phyloP scores from a whole-genome alignment of 2,797 vertebrate genomes.

The Siniperca scherzeri region DNA sequence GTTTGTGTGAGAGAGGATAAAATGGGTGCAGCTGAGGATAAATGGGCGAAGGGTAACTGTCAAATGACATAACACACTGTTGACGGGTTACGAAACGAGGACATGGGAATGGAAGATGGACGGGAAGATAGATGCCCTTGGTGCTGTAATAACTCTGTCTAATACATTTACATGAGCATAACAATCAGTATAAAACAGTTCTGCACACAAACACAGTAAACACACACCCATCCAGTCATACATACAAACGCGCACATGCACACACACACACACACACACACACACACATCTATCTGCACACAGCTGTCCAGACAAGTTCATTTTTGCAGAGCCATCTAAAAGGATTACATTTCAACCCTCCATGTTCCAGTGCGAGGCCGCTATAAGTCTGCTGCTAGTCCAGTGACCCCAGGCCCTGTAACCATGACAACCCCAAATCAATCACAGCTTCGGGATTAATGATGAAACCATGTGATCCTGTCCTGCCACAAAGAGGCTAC shows the following conservation, averaged over 20 bases:
- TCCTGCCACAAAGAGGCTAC: slow-evolving; percentile 61
- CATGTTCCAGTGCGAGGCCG: slow-evolving; percentile 45
- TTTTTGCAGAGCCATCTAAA: slow-evolving; percentile 68
- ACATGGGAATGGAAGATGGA: slow-evolving; percentile 17
- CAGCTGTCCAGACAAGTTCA: slow-evolving; percentile 65
- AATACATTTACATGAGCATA: slow-evolving; percentile 46
- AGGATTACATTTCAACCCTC: slow-evolving; percentile 75
- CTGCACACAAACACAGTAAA: slow-evolving; percentile 28
- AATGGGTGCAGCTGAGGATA: slow-evolving; percentile 22
- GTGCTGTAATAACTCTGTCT: slow-evolving; percentile 31
- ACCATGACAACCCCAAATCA: slow-evolving; percentile 79
- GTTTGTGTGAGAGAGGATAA: slow-evolving; percentile 13
- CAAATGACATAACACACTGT: not conserved
- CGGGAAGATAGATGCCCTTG: slow-evolving; percentile 28
- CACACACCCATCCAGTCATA: not conserved
- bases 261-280: not conserved
- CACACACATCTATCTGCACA: slow-evolving; percentile 35
- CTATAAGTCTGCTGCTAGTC: slow-evolving; percentile 67
- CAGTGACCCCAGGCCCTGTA: slow-evolving; percentile 68
- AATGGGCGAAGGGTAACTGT: not conserved
- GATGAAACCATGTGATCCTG: slow-evolving; percentile 73
- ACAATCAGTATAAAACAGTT: slow-evolving; percentile 53
- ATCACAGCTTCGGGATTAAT: slow-evolving; percentile 77
- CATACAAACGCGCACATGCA: slow-evolving; percentile 7
- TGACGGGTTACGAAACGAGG: slow-evolving; percentile 31